Conservation (phyloP, 2,797 vertebrate genomes). For the Mormyrus proboscirostris region DNA sequence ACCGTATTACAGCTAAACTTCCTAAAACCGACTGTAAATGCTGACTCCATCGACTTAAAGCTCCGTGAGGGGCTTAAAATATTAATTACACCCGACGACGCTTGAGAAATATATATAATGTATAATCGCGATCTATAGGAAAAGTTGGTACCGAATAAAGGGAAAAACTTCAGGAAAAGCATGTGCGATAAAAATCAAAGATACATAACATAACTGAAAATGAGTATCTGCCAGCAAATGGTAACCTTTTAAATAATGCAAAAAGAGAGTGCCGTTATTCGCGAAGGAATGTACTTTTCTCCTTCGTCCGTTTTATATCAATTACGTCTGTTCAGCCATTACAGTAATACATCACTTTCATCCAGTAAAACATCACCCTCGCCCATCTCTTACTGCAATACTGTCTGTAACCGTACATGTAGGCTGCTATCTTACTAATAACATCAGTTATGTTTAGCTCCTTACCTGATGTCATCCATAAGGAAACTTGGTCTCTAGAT, state of each 20-base stretch:
- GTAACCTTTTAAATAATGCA: not conserved
- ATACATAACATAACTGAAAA: not conserved
- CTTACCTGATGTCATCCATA: not conserved
- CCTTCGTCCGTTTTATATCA: not conserved
- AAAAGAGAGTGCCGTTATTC: not conserved
- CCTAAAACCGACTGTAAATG: not conserved
- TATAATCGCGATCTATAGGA: not conserved
- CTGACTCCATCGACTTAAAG: not conserved
- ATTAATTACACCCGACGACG: not conserved
- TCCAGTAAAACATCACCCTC: not conserved
- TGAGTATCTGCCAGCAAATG: not conserved
- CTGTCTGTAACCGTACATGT: not conserved
- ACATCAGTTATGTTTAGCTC: not conserved
- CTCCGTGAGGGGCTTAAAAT: not conserved
- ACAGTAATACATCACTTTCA: not conserved
- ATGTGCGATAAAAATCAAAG: not conserved
- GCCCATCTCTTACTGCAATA: not conserved
- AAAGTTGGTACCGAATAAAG: not conserved
- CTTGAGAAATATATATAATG: not conserved
- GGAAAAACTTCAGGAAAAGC: not conserved
- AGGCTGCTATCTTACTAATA: not conserved
- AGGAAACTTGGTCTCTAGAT: not conserved
- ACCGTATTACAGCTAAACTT: not conserved
- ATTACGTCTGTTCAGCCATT: not conserved
- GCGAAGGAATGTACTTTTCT: not conserved